phyloP scores from a whole-genome alignment of 1,140 invertebrate genomes.

The Drosophila lacertosa region DNA sequence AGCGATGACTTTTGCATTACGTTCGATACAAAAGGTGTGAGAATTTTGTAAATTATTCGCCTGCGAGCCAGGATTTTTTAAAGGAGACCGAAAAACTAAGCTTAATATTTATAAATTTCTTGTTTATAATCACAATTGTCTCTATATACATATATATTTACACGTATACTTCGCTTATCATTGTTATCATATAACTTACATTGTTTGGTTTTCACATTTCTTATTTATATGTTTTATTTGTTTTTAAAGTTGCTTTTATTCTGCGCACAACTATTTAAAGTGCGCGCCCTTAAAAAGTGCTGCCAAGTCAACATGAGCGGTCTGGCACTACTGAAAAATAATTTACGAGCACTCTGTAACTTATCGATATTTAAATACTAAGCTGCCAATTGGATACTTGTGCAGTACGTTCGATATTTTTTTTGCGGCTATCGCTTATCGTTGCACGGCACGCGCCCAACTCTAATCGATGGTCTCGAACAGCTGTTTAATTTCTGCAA shows the following conservation, averaged over 20 bases:
- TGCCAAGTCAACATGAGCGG: conserved; percentile 2
- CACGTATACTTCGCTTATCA: no score
- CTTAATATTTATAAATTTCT: no score
- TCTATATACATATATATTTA: no score
- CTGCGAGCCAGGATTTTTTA: no score
- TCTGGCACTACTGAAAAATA: neutral
- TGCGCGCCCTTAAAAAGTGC: conserved; percentile 15
- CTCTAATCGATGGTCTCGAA: conserved; percentile 14
- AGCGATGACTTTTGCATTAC: conserved; percentile 21
- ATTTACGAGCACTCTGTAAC: neutral
- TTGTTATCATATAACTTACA: no score
- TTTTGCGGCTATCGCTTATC: neutral
- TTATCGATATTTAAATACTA: conserved; percentile 5
- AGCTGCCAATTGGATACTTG: no score
- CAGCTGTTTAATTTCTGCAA: conserved; percentile 40
- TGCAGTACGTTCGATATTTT: neutral
- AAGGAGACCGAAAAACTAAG: no score
- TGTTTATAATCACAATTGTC: no score
- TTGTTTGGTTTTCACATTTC: no score
- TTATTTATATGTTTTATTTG: no score
- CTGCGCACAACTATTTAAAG: conserved; percentile 12
- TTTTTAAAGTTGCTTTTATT: no score
- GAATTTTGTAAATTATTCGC: no score
- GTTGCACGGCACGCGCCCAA: neutral
- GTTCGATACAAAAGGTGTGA: conserved; percentile 11